Conservation (phyloP, 1,140 invertebrate species). For the Matsumurasca onukii region DNA sequence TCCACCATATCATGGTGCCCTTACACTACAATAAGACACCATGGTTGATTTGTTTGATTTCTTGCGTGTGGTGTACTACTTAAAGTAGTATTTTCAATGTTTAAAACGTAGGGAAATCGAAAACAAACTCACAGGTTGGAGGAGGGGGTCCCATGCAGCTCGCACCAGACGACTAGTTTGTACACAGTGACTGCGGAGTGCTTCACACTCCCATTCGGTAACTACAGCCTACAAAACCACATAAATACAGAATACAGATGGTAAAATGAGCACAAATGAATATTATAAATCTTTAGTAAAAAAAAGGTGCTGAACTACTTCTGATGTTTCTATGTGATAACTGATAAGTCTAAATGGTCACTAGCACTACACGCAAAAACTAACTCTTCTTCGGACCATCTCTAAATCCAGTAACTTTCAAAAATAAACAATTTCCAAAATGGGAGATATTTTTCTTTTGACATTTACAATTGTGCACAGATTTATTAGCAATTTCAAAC, state of each 20-base stretch:
- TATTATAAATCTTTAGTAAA: neutral
- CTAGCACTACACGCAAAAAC: neutral
- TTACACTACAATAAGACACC: too few species aligned
- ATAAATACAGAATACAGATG: neutral
- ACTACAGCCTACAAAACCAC: neutral
- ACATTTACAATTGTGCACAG: too few species aligned
- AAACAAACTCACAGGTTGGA: too few species aligned
- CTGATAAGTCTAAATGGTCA: neutral
- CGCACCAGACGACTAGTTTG: constrained; percentile 23
- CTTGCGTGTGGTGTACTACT: too few species aligned
- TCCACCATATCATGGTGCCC: too few species aligned
- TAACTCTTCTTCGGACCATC: neutral
- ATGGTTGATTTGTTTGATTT: too few species aligned
- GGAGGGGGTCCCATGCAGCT: constrained; percentile 26
- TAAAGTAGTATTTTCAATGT: too few species aligned
- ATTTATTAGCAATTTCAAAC: too few species aligned
- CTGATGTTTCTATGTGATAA: neutral
- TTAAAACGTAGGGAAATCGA: too few species aligned
- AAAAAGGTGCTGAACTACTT: neutral
- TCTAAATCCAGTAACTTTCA: neutral
- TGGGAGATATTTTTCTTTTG: too few species aligned
- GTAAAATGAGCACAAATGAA: neutral
- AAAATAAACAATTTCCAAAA: too few species aligned
- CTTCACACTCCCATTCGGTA: neutral
- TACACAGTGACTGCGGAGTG: constrained; percentile 21